Base-by-base conservation (phyloP, 2,888 invertebrate genomes). In the Macroteleia sp. region DNA sequence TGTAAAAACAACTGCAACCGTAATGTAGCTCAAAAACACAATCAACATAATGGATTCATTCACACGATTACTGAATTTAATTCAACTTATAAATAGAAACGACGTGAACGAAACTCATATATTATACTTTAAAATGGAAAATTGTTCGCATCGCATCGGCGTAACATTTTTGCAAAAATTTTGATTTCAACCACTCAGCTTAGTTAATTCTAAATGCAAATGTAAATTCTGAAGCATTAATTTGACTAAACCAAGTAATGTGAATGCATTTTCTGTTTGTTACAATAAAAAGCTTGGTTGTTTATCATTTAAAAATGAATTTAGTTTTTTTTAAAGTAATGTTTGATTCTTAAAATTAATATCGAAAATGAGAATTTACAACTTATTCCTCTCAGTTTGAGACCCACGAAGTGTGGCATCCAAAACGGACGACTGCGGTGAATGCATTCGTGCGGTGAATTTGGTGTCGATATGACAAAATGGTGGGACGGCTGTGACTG, bases 401-500 rank as follows among this genome's bases (percentile, higher is more conserved):
- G n/a, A n/a, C n/a, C n/a, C n/a, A n/a, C n/a, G n/a, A n/a, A n/a
- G n/a, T n/a, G n/a, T n/a, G n/a, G n/a, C 28, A 12, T 22, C 42
- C 50, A 14, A 52, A 64, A 39, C 14, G 56, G 19, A 56, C 41
- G 44, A 57, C 30, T 56, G 48, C 64, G 42, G 44, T 42, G 34
- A 46, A 66, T 59, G 50, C 59, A 20, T 54, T 77, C 77, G 42
- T 56, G 69, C 52, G 39, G 56, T 64, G 61, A 74, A 74, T 64
- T 62, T 61, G 42, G 56, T 62, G 62, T 61, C 67, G 73, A 67
- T 59, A 73, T 77, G 67, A 67, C 64, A 62, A 57, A 77, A 67
- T 54, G 54, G 44, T 56, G 64, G 41, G 41, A 44, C 39, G 48
- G 44, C 30, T 48, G 34, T 42, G 54, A 56, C 75, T 61, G 25